These are phyloP conservation scores for Alces alces DNA, from an alignment of 2,113 vertebrate species.

Conservation along the genomic window DNA sequence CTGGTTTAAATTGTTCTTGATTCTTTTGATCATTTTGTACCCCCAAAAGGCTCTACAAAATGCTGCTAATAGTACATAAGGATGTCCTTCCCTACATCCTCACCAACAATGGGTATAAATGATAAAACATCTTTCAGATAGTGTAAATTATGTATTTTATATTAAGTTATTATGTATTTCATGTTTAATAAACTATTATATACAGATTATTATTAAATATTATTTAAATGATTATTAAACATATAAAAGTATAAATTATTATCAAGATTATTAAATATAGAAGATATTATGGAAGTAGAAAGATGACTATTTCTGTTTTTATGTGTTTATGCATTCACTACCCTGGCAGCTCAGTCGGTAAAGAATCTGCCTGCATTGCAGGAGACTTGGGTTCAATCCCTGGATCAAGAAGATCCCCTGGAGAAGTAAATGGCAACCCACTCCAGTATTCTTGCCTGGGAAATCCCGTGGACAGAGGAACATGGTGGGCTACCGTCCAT, in stretches of 20 bases:
- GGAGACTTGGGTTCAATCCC: not conserved
- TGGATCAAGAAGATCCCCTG: not conserved
- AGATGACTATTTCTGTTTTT: not conserved
- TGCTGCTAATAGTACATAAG: not conserved
- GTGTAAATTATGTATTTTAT: not conserved
- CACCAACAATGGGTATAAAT: not conserved
- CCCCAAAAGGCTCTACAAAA: not conserved
- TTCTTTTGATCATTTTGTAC: not conserved
- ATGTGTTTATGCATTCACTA: not conserved
- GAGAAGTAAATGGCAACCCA: not conserved
- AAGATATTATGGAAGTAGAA: not conserved
- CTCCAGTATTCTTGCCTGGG: not conserved
- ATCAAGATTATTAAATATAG: not conserved
- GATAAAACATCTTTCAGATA: not conserved
- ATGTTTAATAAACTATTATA: not conserved
- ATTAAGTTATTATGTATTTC: not conserved
- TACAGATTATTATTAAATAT: not conserved
- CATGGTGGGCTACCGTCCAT: not conserved
- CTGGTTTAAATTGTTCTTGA: not conserved
- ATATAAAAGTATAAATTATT: not conserved
- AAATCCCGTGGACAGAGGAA: not conserved
- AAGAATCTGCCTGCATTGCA: not conserved
- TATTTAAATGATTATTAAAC: not conserved
- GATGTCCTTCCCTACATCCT: not conserved
- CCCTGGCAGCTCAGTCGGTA: not conserved